Conservation (phyloP, 2,888 invertebrate genomes). For the Eremobia ochroleuca region DNA sequence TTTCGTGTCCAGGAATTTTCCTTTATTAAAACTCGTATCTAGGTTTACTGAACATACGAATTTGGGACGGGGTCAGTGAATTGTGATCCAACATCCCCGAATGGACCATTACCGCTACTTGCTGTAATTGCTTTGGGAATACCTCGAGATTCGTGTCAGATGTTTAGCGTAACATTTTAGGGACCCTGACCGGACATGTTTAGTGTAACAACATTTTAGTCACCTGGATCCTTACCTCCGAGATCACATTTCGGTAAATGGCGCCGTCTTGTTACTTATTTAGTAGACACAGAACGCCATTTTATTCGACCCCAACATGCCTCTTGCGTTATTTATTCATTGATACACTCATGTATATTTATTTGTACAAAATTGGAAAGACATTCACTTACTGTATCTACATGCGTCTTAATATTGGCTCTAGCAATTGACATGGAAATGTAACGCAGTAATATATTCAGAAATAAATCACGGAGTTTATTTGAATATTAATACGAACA, state of each 20-base stretch:
- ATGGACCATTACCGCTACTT: conserved; percentile 72
- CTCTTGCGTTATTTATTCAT: conserved; percentile 67
- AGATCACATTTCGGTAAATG: conserved; percentile 69
- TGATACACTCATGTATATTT: conserved; percentile 68
- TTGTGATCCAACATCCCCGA: conserved; percentile 69
- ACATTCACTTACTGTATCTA: conserved; percentile 60
- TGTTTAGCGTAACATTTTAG: conserved; percentile 69
- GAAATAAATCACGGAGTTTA: conserved; percentile 47
- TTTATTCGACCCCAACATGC: conserved; percentile 66
- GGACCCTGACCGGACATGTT: conserved; percentile 59
- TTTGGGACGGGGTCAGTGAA: conserved; percentile 71
- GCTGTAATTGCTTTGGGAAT: conserved; percentile 78
- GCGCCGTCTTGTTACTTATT: conserved; percentile 65
- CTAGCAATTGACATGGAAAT: conserved; percentile 57
- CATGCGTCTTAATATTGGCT: conserved; percentile 61
- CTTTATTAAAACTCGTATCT: conserved; percentile 66
- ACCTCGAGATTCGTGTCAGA: conserved; percentile 67
- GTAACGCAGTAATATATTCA: conserved; percentile 35
- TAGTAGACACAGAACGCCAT: conserved; percentile 65
- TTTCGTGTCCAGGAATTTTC: conserved; percentile 62
- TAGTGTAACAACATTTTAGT: conserved; percentile 64
- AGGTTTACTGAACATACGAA: conserved; percentile 67
- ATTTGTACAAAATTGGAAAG: conserved; percentile 66
- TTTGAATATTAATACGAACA: conserved; percentile 37
- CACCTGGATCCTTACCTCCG: conserved; percentile 60